Evolutionary conservation across 2,888 invertebrate genomes (phyloP), one percentile per base, ranked within the genome.

Genomic region (Andrena dorsata): DNA sequence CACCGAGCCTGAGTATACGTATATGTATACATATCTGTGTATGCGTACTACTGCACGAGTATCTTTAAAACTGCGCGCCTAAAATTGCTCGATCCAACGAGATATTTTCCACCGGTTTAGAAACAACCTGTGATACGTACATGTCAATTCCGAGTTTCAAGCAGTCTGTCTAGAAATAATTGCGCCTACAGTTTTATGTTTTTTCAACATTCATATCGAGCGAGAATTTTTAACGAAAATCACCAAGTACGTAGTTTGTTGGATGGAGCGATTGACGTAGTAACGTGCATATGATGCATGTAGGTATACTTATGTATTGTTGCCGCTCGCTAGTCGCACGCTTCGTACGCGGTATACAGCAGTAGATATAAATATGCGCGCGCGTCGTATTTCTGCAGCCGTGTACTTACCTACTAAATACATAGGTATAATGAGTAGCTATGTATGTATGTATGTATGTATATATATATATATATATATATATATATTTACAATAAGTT

Each of bases 191-290:
- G 13, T 28, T 63, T 68, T 6, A 20, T 32, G 10, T 47, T 8
- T 26, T 26, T 35, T 26, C 20, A 2, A 35, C 32, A 20, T n/a
- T 79, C 1, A n/a, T 23, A 16, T 76, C 20, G 26, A 30, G 10
- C 51, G 63, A n/a, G 2, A 49, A 26, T 58, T 49, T 80, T 30
- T 28, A 47, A 61, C n/a, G 30, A 63, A 63, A 20, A 60, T 8
- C 63, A n/a, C 23, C 47, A 49, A 60, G 2, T 58, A 41, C 16
- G 41, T 41, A 41, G 41, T 16, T 16, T 16, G 41, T 16, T 63
- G 51, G 32, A 65, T 60, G 28, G 53, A 47, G 26, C 70, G 76
- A 82, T 81, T 81, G 82, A 82, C 82, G 82, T 76, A 82, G 16
- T 41, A 41, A 81, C 68, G 61, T 61, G 63, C 63, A 51, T 82